Base-by-base conservation (phyloP, 2,797 vertebrate genomes). In the Brachyalestes nurse region DNA sequence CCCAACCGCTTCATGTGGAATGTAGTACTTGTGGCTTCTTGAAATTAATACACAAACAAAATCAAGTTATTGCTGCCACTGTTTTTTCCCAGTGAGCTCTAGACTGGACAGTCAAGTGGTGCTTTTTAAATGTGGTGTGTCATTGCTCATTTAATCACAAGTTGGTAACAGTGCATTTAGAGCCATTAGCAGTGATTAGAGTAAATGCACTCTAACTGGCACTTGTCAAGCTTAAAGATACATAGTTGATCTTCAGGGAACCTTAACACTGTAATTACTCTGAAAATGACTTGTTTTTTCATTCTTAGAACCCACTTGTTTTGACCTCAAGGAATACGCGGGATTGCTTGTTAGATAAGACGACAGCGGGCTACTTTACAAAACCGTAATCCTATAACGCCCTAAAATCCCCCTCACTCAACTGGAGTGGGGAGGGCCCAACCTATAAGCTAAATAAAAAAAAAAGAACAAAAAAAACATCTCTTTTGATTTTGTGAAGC, bases 231-330 rank as follows among this genome's bases (percentile, higher is more conserved):
- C 57, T 71, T 61, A 49, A 55, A 74, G 38, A 34, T 19, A 51
- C 40, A 82, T 45, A 69, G 25, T 45, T 57, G 60, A 58, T 69
- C 6, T 67, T 60, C 40, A 74, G n/a, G 17, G 17, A 38, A 28
- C 40, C 28, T 66, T 74, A 13, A 64, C 25, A 6, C 40, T 58
- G 34, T 57, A 71, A 70, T 70, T 78, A 67, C 17, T n/a, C 25
- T n/a, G 6, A 19, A 65, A 76, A 65, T 51, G 51, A 40, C 19
- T 7, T 53, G 51, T n/a, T 17, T 38, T 38, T 38, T 40, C 16
- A n/a, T 40, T 62, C 34, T 9, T 10, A 61, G n/a, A 60, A 47
- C 57, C 6, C 25, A 2, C 49, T 17, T 71, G 28, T 38, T 55
- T 55, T 12, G 51, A 72, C 51, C 42, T 2, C 38, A 45, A 16